Evolutionary conservation across 2,888 invertebrate species (phyloP).

Genomic region (Lasioglossum marginatum): DNA sequence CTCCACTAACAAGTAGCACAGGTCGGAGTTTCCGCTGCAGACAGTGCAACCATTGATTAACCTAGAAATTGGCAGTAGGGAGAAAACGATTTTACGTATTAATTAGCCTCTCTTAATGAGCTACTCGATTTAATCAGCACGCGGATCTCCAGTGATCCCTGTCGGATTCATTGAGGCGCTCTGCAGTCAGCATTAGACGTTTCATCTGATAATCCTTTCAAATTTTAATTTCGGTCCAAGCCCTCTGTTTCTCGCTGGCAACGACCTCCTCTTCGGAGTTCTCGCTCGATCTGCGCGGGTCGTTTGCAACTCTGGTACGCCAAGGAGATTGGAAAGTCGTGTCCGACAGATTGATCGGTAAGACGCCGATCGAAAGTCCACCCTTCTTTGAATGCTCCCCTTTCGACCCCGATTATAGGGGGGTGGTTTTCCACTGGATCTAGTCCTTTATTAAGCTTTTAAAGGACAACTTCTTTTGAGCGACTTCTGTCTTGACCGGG

Average conservation of each 20-base stretch:
- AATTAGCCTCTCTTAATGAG: constrained; percentile 15
- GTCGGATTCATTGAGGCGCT: constrained; percentile 32
- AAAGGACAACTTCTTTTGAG: not conserved
- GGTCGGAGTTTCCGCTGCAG: not conserved
- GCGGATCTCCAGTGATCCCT: not conserved
- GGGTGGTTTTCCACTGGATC: no score
- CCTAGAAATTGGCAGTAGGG: not conserved
- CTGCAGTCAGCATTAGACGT: constrained; percentile 46
- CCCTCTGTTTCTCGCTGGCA: constrained; percentile 37
- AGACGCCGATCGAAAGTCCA: constrained; percentile 25
- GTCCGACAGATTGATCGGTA: constrained; percentile 55
- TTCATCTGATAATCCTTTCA: constrained; percentile 60
- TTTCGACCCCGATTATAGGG: constrained; percentile 22
- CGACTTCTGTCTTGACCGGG: not conserved
- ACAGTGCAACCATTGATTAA: not conserved
- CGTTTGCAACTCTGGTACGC: constrained; percentile 9
- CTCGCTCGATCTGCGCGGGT: constrained; percentile 20
- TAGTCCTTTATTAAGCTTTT: constrained; percentile 13
- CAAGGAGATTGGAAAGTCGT: constrained; percentile 54
- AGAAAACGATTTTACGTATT: not conserved
- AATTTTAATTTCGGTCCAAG: constrained; percentile 46
- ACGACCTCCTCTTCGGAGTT: constrained; percentile 25
- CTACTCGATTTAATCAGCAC: constrained; percentile 30
- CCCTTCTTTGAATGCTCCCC: constrained; percentile 33
- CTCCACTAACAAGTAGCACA: no score